phyloP scores from a whole-genome alignment of 2,113 vertebrate species.

The Calidris pygmaea region DNA sequence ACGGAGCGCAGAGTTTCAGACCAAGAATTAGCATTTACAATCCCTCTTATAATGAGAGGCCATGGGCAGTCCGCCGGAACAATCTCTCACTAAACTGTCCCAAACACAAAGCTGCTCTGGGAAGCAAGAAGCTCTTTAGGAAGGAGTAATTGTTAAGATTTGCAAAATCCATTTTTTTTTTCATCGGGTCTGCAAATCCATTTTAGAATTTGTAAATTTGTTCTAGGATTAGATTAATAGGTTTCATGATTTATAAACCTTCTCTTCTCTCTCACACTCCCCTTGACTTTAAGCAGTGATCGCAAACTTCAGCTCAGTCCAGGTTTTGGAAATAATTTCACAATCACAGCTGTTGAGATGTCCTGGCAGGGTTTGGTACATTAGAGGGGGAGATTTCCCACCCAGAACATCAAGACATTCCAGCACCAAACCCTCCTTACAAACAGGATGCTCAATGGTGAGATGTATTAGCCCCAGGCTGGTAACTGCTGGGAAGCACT shows the following conservation, averaged over 20 bases:
- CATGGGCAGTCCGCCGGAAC: background rate
- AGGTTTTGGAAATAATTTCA: background rate
- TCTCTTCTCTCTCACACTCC: background rate
- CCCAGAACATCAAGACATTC: background rate
- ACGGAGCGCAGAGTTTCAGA: background rate
- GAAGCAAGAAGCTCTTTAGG: conserved; percentile 33
- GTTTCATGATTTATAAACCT: conserved; percentile 47
- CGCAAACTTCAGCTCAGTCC: background rate
- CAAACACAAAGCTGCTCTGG: conserved; percentile 3
- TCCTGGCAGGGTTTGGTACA: background rate
- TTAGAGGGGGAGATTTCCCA: background rate
- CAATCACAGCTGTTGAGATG: background rate
- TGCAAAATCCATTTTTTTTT: conserved; percentile 24
- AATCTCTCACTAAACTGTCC: conserved; percentile 22
- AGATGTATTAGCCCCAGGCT: background rate
- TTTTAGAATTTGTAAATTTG: conserved; percentile 61
- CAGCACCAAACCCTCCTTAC: background rate
- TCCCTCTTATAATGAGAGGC: background rate
- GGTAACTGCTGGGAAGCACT: background rate
- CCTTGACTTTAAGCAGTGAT: conserved; percentile 5
- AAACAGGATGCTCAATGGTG: background rate
- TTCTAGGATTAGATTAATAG: conserved; percentile 65
- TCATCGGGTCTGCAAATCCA: conserved; percentile 22
- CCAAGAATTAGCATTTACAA: background rate
- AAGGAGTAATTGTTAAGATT: conserved; percentile 22